Conservation (phyloP, 2,888 invertebrate genomes). For the Drosophila sordidula region DNA sequence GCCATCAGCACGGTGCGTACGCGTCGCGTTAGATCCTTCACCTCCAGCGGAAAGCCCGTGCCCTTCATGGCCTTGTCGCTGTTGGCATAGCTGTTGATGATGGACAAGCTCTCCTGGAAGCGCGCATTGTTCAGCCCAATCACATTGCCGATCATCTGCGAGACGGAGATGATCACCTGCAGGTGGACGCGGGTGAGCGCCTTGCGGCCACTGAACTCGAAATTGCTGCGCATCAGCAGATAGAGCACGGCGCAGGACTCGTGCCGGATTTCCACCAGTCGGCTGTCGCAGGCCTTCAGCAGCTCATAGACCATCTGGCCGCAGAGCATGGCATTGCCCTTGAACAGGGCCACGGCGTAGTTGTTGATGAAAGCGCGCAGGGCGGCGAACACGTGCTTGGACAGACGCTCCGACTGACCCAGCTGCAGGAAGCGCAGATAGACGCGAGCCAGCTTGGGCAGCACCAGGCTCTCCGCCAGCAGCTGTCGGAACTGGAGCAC, state of each 20-base stretch:
- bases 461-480: constrained; percentile 89
- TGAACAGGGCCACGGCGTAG: constrained; percentile 92
- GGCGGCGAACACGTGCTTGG: constrained; percentile 96
- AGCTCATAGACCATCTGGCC: constrained; percentile 93
- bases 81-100: constrained; percentile 96
- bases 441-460: constrained; percentile 93
- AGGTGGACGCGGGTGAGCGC: constrained; percentile 95
- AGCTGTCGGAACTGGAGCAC: constrained; percentile 90
- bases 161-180: constrained; percentile 98
- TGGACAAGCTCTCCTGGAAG: constrained; percentile 96
- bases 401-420: constrained; percentile 95
- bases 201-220: constrained; percentile 93
- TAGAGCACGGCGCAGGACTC: constrained; percentile 97
- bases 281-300: constrained; percentile 93
- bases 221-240: constrained; percentile 96
- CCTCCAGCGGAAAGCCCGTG: constrained; percentile 95
- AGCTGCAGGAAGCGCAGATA: constrained; percentile 94
- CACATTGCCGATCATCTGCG: constrained; percentile 95
- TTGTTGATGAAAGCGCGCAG: constrained; percentile 96
- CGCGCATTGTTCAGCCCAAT: constrained; percentile 96
- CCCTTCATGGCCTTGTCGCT: constrained; percentile 98
- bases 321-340: constrained; percentile 93
- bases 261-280: constrained; percentile 92
- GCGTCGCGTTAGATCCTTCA: constrained; percentile 96
- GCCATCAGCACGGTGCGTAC: constrained; percentile 98